Conservation (phyloP, 1,140 invertebrate species). For the Epicauta chinensis region DNA sequence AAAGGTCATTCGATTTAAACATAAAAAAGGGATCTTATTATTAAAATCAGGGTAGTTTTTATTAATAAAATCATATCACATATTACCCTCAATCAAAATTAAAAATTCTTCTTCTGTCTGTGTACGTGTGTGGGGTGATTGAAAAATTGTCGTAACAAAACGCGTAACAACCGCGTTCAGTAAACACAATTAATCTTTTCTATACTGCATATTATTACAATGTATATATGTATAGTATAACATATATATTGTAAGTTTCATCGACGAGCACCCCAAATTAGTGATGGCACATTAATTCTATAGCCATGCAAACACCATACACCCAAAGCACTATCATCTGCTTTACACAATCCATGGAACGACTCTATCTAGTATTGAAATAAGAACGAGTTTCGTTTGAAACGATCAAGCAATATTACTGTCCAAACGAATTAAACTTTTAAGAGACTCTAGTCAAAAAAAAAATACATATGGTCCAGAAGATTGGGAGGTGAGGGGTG, state of each 20-base stretch:
- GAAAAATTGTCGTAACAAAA: constrained; percentile 12
- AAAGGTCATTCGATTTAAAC: no score
- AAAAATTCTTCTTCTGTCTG: constrained; percentile 2
- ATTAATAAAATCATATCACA: no score
- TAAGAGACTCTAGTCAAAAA: constrained; percentile 16
- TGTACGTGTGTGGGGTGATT: background rate
- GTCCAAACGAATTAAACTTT: constrained; percentile 38
- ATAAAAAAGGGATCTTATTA: no score
- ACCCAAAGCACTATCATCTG: constrained; percentile 36
- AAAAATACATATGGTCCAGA: constrained; percentile 25
- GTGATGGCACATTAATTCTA: constrained; percentile 41
- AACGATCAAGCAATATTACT: constrained; percentile 31
- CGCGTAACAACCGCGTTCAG: constrained; percentile 16
- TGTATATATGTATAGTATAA: no score
- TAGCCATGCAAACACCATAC: constrained; percentile 38
- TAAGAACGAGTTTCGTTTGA: constrained; percentile 23
- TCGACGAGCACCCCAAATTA: constrained; percentile 39
- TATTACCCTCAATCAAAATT: background rate
- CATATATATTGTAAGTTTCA: constrained; percentile 32
- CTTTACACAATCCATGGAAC: constrained; percentile 18
- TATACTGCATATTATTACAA: no score
- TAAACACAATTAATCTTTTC: constrained; percentile 40
- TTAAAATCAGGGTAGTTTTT: no score
- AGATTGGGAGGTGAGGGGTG: background rate
- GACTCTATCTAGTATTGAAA: constrained; percentile 11